These are phyloP conservation scores for Falco naumanni DNA, from an alignment of 2,797 vertebrate genomes.

Conservation along the genomic window DNA sequence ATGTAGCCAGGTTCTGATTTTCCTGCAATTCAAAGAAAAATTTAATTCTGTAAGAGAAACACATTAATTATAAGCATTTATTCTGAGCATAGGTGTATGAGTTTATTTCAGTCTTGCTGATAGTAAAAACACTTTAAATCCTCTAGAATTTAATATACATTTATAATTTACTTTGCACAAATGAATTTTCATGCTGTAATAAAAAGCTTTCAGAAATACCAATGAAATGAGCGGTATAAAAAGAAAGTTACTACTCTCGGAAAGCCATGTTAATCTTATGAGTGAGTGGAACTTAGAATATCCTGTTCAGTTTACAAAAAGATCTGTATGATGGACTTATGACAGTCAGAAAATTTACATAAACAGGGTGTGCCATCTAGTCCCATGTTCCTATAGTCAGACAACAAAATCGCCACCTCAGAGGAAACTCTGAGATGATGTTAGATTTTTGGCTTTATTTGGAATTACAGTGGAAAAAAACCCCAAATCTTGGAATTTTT, in stretches of 20 bases:
- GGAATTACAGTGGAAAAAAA: not conserved
- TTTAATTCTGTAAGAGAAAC: not conserved
- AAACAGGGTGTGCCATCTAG: not conserved
- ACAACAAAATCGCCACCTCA: not conserved
- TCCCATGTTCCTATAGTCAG: not conserved
- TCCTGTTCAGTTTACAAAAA: not conserved
- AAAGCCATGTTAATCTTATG: not conserved
- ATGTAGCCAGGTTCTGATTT: conserved; percentile 56
- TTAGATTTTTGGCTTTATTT: not conserved
- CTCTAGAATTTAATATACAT: not conserved
- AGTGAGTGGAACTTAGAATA: not conserved
- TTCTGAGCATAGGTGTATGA: not conserved
- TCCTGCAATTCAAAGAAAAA: conserved; percentile 71
- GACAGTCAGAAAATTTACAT: not conserved
- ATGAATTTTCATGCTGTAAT: not conserved
- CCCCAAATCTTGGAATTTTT: not conserved
- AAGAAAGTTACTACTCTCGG: not conserved
- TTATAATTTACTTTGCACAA: not conserved
- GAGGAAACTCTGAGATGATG: not conserved
- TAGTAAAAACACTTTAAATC: not conserved
- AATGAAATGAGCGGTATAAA: not conserved
- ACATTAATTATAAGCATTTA: not conserved
- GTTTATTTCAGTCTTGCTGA: not conserved
- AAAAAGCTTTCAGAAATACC: not conserved
- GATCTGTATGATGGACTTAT: rapidly evolving